These are phyloP conservation scores for Dysdera silvatica DNA, from an alignment of 1,140 invertebrate species.

Conservation along the genomic window DNA sequence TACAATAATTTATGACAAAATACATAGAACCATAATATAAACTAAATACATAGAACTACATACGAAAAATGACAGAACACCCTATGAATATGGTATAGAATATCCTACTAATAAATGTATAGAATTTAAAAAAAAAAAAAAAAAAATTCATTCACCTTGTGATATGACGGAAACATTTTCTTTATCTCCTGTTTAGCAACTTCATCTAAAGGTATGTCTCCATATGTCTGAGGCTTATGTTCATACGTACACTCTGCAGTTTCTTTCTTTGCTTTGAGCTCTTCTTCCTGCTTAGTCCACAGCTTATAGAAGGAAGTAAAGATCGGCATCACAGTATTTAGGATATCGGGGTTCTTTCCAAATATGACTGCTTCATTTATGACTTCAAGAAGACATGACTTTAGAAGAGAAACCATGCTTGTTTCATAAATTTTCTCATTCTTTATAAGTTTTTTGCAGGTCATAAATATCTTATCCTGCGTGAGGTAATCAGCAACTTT, in stretches of 20 bases:
- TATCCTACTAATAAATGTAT: neutral
- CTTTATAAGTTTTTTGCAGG: too few relatives aligned
- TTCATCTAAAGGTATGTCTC: constrained; percentile 60
- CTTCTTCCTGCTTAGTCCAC: constrained; percentile 68
- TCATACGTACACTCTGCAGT: constrained; percentile 74
- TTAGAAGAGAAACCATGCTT: too few relatives aligned
- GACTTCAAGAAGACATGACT: constrained; percentile 31
- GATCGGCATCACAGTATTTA: neutral
- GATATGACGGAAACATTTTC: constrained; percentile 66
- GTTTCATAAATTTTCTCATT: too few relatives aligned
- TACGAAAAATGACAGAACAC: too few relatives aligned
- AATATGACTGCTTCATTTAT: constrained; percentile 30
- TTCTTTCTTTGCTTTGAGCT: constrained; percentile 56
- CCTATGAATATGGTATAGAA: too few relatives aligned
- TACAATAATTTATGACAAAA: too few relatives aligned
- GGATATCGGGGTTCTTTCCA: constrained; percentile 30
- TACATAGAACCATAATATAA: too few relatives aligned
- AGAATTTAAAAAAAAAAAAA: neutral
- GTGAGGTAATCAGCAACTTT: too few relatives aligned
- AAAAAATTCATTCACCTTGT: constrained; percentile 43
- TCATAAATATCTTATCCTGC: too few relatives aligned
- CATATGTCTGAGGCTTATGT: constrained; percentile 52
- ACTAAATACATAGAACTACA: too few relatives aligned
- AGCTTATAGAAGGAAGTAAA: constrained; percentile 32
- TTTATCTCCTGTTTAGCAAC: constrained; percentile 59